Evolutionary conservation across 2,888 invertebrate species (phyloP), one percentile per base, ranked within the genome.

Genomic region (Myopa tessellatipennis): DNA sequence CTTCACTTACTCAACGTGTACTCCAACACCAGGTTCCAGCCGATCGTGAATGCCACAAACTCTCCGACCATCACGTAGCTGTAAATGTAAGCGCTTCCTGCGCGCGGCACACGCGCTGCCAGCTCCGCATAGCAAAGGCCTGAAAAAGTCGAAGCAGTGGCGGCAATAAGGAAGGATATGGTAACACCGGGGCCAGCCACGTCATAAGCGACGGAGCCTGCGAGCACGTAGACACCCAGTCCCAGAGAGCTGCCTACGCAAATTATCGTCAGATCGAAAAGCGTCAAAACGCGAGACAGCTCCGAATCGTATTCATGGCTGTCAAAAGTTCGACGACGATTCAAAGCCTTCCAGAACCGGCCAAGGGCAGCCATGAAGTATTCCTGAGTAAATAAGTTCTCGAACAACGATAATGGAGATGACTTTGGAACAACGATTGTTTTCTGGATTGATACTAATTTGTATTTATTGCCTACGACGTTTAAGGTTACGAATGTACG

Each of bases 401-500:
- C 26, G 26, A 26, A 97, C 95, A 77, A 96, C 92, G 5, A 94
- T 87, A 76, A 98, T 90, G 0, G 97, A 97, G 3, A 96, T 85
- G 0, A 96, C 93, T 79, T 98, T 98, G 38, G 97, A 95, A 63
- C 98, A 88, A 0, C 98, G 98, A 79, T 98, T 98, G 82, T 96
- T 94, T 80, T 97, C 95, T 0, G 98, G 98, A 90, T 97, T 96
- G 86, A 95, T 95, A 0, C 26, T 26, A 26, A 26, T 26, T 26
- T 98, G 0, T 96, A 95, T 0, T 96, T 96, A 4, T 96, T 95
- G 14, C 96, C 96, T 4, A 96, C 95, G 82, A 95, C 94, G 90
- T 98, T 98, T 87, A 98, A 98, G 36, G 98, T 98, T 5, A 98
- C 97, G 88, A 98, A 98, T 18, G 96, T 97, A 89, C 94, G 98